Percentiles rank a stretch among this genome's conserved stretches.
phyloP scores from a whole-genome alignment of 2,888 invertebrate species.

The Lagria hirta region DNA sequence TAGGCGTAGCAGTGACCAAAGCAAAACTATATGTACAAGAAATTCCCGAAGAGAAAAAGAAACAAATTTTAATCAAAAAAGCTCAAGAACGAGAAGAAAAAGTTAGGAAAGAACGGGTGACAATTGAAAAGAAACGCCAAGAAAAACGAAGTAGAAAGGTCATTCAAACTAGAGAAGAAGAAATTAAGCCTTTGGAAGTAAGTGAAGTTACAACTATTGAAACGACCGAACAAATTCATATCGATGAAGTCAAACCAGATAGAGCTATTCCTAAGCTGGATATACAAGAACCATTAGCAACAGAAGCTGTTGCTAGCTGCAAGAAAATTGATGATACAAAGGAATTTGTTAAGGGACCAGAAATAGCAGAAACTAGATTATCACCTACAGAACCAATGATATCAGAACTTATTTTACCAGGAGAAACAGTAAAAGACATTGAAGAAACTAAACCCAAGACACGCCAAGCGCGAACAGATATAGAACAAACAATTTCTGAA shows the following conservation, averaged over 20 bases:
- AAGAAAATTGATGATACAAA: conserved; percentile 64
- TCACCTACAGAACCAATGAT: conserved; percentile 62
- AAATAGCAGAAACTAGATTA: conserved; percentile 56
- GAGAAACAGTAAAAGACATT: conserved; percentile 58
- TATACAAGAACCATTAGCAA: conserved; percentile 62
- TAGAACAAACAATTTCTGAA: conserved; percentile 47
- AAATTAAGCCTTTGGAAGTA: conserved; percentile 57
- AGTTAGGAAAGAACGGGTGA: conserved; percentile 57
- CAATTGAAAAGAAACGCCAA: conserved; percentile 53
- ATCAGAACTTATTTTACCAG: conserved; percentile 61
- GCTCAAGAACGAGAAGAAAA: conserved; percentile 58
- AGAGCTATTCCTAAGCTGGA: conserved; percentile 60
- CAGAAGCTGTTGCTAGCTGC: conserved; percentile 63
- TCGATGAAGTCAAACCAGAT: conserved; percentile 50
- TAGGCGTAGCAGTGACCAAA: conserved; percentile 78
- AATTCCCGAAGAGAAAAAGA: conserved; percentile 55
- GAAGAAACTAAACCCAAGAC: conserved; percentile 48
- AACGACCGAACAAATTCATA: conserved; percentile 58
- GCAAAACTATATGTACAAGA: conserved; percentile 72
- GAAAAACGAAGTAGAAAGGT: conserved; percentile 44
- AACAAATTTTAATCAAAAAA: conserved; percentile 49
- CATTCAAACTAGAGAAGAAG: conserved; percentile 50
- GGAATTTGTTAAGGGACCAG: conserved; percentile 50
- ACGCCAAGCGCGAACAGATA: conserved; percentile 42
- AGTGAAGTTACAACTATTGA: conserved; percentile 58